Conservation (phyloP, 1,140 invertebrate species). For the Drosophila paulistorum region DNA sequence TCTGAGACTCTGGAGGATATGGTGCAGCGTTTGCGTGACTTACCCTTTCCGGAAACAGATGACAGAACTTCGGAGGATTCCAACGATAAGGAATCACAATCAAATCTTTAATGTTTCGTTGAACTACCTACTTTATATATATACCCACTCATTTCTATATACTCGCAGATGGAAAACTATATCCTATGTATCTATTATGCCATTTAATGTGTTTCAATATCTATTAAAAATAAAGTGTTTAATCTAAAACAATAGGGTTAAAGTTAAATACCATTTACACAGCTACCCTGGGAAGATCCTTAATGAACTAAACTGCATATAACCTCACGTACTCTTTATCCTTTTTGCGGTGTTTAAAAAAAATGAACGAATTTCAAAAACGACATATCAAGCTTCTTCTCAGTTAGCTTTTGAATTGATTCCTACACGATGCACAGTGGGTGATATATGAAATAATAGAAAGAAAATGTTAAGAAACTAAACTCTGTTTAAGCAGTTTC, state of each 20-base stretch:
- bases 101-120: background rate
- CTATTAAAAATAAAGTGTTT: slow-evolving; percentile 5
- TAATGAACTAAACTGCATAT: background rate
- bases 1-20: slow-evolving; percentile 70
- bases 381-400: too few relatives aligned
- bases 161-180: slow-evolving; percentile 43
- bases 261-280: background rate
- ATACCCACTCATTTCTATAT: slow-evolving; percentile 1
- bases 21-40: slow-evolving; percentile 61
- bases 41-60: slow-evolving; percentile 53
- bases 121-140: too few relatives aligned
- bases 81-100: background rate
- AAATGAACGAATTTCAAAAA: too few relatives aligned
- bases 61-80: background rate
- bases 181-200: slow-evolving; percentile 21
- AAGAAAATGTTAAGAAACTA: too few relatives aligned
- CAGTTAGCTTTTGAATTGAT: too few relatives aligned
- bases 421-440: too few relatives aligned
- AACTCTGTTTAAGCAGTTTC: too few relatives aligned
- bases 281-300: background rate
- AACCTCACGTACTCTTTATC: too few relatives aligned
- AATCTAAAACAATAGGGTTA: background rate
- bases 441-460: too few relatives aligned
- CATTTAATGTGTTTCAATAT: slow-evolving; percentile 25
- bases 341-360: too few relatives aligned